These are phyloP conservation scores for Geopemphigus sp. DNA, from an alignment of 1,140 invertebrate species.

Conservation along the genomic window DNA sequence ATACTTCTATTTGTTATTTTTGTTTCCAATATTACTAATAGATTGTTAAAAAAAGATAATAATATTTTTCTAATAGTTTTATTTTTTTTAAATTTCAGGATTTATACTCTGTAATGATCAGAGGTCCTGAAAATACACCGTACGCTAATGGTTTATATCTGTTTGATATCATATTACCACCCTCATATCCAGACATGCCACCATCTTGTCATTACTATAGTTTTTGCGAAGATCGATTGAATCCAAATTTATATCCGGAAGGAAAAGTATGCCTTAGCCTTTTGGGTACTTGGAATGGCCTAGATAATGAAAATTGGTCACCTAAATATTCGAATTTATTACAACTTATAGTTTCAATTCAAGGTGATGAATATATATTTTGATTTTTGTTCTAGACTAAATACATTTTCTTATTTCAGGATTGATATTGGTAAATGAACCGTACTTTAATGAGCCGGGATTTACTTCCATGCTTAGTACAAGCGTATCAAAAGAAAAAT, in stretches of 20 bases:
- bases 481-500: conserved; percentile 79
- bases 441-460: conserved; percentile 97
- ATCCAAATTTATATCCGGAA: conserved; percentile 96
- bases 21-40: too few relatives aligned
- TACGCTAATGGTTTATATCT: conserved; percentile 88
- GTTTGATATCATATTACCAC: conserved; percentile 86
- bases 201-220: conserved; percentile 65
- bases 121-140: conserved; percentile 82
- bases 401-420: conserved; percentile 38
- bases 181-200: conserved; percentile 75
- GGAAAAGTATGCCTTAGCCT: conserved; percentile 91
- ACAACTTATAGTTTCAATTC: conserved; percentile 63
- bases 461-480: conserved; percentile 90
- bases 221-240: conserved; percentile 77
- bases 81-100: conserved; percentile 11
- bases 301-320: conserved; percentile 98
- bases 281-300: conserved; percentile 94
- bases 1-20: too few relatives aligned
- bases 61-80: too few relatives aligned
- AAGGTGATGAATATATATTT: neutral
- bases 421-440: conserved; percentile 93
- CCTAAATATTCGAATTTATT: conserved; percentile 93
- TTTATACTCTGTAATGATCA: conserved; percentile 71
- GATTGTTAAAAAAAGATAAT: too few relatives aligned
- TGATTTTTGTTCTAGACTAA: conserved; percentile 1